These are phyloP conservation scores for Aix galericulata DNA, from an alignment of 2,113 vertebrate species.

Conservation along the genomic window DNA sequence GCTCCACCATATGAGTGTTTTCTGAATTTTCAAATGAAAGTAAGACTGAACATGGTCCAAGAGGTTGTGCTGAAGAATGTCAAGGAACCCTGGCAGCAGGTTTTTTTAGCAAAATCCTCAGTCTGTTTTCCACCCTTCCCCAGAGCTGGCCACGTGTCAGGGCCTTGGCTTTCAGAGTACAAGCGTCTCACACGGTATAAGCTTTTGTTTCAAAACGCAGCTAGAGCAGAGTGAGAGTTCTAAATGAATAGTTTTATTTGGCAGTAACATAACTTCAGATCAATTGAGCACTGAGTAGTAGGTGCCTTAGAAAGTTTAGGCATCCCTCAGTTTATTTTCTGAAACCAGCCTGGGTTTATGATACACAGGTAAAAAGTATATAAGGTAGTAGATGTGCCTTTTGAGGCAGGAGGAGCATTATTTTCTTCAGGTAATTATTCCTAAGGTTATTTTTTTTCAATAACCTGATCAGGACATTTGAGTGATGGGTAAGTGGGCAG, in stretches of 20 bases:
- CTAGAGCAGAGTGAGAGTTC: neutral
- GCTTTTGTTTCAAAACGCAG: neutral
- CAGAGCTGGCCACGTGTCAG: neutral
- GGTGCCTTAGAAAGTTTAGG: neutral
- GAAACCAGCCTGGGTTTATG: neutral
- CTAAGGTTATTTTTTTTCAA: slow-evolving; percentile 20
- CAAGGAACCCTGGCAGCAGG: neutral
- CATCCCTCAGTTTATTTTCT: neutral
- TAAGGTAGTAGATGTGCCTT: neutral
- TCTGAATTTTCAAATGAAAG: neutral
- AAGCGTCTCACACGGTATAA: neutral
- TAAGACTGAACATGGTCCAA: neutral
- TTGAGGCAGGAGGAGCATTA: neutral
- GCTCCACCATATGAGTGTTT: neutral
- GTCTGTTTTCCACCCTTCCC: neutral
- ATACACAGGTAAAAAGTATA: neutral
- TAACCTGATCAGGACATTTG: neutral
- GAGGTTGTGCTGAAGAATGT: neutral
- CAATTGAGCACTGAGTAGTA: neutral
- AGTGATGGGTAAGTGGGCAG: slow-evolving; percentile 10
- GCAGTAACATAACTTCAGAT: neutral
- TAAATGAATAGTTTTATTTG: neutral
- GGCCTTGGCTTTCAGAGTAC: neutral
- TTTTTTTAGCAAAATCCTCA: neutral
- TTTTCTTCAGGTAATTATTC: slow-evolving; percentile 34